Evolutionary conservation across 2,113 vertebrate species (phyloP).

Genomic region (Felis chaus): DNA sequence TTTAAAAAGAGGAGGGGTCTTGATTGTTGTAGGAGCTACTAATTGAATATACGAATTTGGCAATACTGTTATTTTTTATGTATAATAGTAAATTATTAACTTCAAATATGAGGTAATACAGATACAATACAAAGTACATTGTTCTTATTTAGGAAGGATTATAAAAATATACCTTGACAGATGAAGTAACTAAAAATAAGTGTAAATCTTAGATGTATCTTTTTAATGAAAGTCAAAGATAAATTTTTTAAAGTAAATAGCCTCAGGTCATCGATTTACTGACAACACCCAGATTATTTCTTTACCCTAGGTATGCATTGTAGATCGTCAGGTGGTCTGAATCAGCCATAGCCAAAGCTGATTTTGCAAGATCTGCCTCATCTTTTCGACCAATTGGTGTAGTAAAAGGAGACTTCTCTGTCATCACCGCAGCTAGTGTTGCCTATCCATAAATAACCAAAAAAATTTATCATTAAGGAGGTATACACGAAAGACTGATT

Average conservation of each 20-base stretch:
- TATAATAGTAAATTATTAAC: neutral
- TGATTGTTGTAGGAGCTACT: neutral
- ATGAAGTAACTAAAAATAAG: neutral
- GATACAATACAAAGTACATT: neutral
- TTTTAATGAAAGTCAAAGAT: neutral
- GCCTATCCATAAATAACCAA: constrained; percentile 86
- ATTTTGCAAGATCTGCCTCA: constrained; percentile 96
- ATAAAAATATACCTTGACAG: constrained; percentile 2
- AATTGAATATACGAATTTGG: neutral
- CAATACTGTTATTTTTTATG: neutral
- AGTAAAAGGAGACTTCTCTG: constrained; percentile 97
- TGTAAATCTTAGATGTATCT: neutral
- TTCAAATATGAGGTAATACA: neutral
- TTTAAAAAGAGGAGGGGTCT: neutral
- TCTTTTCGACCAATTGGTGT: constrained; percentile 96
- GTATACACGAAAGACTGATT: neutral
- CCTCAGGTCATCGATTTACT: neutral
- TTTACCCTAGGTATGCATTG: constrained; percentile 94
- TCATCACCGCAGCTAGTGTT: constrained; percentile 96
- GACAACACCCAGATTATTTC: neutral
- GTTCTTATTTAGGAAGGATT: neutral
- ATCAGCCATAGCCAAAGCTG: constrained; percentile 90
- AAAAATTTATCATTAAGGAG: neutral
- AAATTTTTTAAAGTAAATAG: neutral
- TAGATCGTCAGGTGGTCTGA: constrained; percentile 98